Evolutionary conservation across 2,888 invertebrate genomes (phyloP), one percentile per base, ranked within the genome.

Genomic region (Clanis bilineata): DNA sequence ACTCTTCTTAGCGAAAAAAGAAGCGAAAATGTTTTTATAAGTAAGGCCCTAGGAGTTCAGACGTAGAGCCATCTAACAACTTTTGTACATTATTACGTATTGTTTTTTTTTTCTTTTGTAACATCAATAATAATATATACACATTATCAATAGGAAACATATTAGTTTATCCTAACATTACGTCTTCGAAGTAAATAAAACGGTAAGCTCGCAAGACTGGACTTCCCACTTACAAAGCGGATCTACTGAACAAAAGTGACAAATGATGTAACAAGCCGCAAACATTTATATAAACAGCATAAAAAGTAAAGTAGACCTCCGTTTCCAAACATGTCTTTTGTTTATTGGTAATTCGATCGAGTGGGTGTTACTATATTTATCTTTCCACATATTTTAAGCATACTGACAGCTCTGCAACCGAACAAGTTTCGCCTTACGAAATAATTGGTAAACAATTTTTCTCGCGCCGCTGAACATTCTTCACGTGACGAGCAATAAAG

Each of bases 371-470:
- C 21, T 15, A 25, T 56, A 56, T 41, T 38, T 36, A 45, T 10
- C 25, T 28, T 60, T 59, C 36, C 41, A 59, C 44, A 21, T 64
- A 69, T 63, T 66, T 72, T 65, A 66, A 74, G 66, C 67, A 64
- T 66, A 68, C 65, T 77, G 77, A 77, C 73, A 74, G 80, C 71
- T 79, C 74, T 64, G 61, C 70, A 69, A 71, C 68, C 71, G 72
- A 76, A 77, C 80, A 73, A 77, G 79, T 80, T 80, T 76, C 62
- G 64, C 65, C 75, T 85, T 83, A 80, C 76, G 77, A 84, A 83
- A 85, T 80, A 77, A 79, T 77, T 76, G 73, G 77, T 81, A 80
- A 82, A 83, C 77, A 80, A 76, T 75, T 74, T 73, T 76, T 75
- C 73, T 83, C 79, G 79, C 83, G 72, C 70, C 75, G 70, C 66